Evolutionary conservation across 2,797 vertebrate species (phyloP).

Genomic region (Pangasius sanitwongsei): DNA sequence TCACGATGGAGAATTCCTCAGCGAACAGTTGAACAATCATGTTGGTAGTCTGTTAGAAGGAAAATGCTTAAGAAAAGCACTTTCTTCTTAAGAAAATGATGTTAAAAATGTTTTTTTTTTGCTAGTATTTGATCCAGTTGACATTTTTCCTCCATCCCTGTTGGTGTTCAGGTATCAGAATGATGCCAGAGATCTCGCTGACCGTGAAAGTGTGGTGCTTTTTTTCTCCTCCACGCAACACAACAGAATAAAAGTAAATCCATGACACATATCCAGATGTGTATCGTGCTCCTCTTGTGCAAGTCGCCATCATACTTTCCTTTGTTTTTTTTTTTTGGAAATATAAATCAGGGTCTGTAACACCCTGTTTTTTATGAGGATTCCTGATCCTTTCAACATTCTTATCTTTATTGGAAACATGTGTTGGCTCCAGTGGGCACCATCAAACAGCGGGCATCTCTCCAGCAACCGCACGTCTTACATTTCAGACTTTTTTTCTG

Average conservation of each 20-base stretch:
- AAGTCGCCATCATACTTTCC: background rate
- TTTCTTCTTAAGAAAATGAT: background rate
- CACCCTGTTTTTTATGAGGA: background rate
- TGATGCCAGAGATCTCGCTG: background rate
- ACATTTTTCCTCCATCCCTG: background rate
- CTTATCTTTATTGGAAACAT: constrained; percentile 34
- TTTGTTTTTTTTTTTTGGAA: background rate
- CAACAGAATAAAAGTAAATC: background rate
- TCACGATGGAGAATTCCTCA: background rate
- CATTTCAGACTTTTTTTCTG: background rate
- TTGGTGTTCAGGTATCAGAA: background rate
- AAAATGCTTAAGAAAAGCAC: background rate
- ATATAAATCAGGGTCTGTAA: background rate
- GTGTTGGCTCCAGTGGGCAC: constrained; percentile 6
- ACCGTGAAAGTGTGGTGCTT: background rate
- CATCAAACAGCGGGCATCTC: constrained; percentile 1
- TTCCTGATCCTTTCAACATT: constrained; percentile 21
- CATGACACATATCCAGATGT: background rate
- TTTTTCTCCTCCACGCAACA: background rate
- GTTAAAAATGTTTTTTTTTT: too few relatives aligned
- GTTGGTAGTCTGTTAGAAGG: too few relatives aligned
- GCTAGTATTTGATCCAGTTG: background rate
- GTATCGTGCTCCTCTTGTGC: background rate
- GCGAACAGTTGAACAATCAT: background rate
- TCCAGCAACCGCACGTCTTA: constrained; percentile 9